Base-by-base conservation (phyloP, 2,888 invertebrate species). In the Pomacea canaliculata region DNA sequence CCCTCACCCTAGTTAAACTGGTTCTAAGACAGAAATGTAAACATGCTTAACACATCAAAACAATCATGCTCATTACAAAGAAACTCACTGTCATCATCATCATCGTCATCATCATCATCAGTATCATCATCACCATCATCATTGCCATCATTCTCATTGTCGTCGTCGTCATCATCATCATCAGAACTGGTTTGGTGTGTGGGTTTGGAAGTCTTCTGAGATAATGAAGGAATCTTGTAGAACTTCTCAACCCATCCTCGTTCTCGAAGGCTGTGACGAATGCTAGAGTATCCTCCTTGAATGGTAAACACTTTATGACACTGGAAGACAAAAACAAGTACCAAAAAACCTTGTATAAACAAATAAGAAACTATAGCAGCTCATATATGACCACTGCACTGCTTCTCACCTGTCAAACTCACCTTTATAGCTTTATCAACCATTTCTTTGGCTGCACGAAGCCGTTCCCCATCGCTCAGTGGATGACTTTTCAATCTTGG, bases 211-310 rank as follows among this genome's bases (percentile, higher is more conserved):
- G 84, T 77, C 67, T 85, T 85, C 78, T 87, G 87, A 12, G 82
- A 79, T 13, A 85, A 84, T 7, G 81, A 81, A 27, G 83, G 83
- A 49, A 85, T 83, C 70, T 85, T 83, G 81, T 89, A 90, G 80
- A 91, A 91, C 78, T 91, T 91, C 81, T 91, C 91, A 63, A 91
- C 89, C 91, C 91, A 91, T 18, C 91, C 91, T 27, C 91, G 83
- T 75, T 83, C 81, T 59, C 91, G 77, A 10, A 91, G 77, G 78
- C 87, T 84, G 71, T 89, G 86, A 65, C 91, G 82, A 9, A 91
- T 85, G 49, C 88, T 85, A 9, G 89, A 85, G 78, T 91, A 91
- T 8, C 91, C 90, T 9, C 91, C 91, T 76, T 91, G 89, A 27
- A 91, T 90, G 5, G 90, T 90, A 82, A 91, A 91, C 51, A 91